Base-by-base conservation (phyloP, 2,888 invertebrate genomes). In the Parasteatoda lunata region DNA sequence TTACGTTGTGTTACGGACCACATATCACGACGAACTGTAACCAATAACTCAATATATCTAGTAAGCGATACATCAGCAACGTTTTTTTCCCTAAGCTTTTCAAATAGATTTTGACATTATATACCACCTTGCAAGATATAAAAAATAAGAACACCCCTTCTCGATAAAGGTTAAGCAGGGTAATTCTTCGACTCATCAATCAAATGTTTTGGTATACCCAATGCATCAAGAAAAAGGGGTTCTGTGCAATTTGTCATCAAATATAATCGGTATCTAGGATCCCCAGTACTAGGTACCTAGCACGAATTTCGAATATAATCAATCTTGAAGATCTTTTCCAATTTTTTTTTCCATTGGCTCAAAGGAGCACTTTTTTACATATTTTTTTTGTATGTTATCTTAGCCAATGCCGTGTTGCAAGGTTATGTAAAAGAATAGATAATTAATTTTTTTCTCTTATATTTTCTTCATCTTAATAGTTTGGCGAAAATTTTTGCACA, bases 161-260 rank as follows among this genome's bases (percentile, higher is more conserved):
- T 64, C 72, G 73, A 80, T 80, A 65, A 52, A 59, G 80, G 80
- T 80, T 80, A 80, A 80, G 80, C 65, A 75, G 81, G 75, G 81
- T 73, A 81, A 81, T 84, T 71, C 71, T n/a, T 11, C 30, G 65
- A 71, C 51, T 47, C 77, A 84, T 84, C 83, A 64, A 77, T 77
- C 83, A 77, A 52, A 77, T 73, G 13, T 51, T 51, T 66, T 65
- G 66, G 9, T 71, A 84, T 84, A 77, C 70, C 65, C 64, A 76
- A 70, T 82, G 64, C 82, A 84, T 77, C 71, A 71, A 72, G 59
- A 66, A 66, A 51, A 72, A 71, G 30, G 47, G 47, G 30, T n/a
- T 54, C 66, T 51, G 59, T 30, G 64, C 66, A 84, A 84, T 84
- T 84, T 84, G 83, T 84, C 83, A 84, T 77, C 71, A 71, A 77